Percentiles rank a stretch among this genome's conserved stretches.
These are phyloP conservation scores for Heptranchias perlo DNA, from an alignment of 2,113 vertebrate genomes.

Conservation along the genomic window DNA sequence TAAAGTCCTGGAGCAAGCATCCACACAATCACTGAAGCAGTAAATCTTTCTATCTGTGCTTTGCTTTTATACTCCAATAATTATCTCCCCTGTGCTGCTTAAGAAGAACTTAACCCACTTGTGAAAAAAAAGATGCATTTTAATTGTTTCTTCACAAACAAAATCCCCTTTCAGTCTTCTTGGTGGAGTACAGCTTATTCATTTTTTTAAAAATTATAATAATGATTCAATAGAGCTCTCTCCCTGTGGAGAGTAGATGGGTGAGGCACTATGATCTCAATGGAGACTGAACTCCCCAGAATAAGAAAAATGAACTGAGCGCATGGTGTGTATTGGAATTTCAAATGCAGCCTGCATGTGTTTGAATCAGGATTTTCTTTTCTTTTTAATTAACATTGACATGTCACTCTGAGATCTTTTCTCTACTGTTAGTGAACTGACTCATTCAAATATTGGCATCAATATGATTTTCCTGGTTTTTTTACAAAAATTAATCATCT, in stretches of 20 bases:
- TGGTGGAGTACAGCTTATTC: not conserved
- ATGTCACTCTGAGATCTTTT: slow-evolving; percentile 41
- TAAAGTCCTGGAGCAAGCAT: not conserved
- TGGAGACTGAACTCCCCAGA: not conserved
- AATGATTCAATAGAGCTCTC: not conserved
- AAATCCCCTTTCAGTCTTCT: not conserved
- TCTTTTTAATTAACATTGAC: not conserved
- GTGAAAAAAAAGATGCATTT: not conserved
- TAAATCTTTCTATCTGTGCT: not conserved
- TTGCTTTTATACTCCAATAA: not conserved
- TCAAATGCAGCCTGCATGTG: not conserved
- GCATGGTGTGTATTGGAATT: not conserved
- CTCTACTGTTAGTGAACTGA: slow-evolving; percentile 42
- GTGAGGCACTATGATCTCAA: not conserved
- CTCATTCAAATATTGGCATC: slow-evolving; percentile 46
- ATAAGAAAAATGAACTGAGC: not conserved
- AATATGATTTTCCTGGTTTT: slow-evolving; percentile 46
- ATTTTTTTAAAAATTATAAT: not conserved
- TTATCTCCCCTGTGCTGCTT: not conserved
- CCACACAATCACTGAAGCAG: not conserved
- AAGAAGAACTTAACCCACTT: not conserved
- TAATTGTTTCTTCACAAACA: not conserved
- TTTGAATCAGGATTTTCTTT: not conserved
- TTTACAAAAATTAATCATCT: slow-evolving; percentile 42
- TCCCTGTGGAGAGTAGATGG: not conserved